A percentile compares a stretch with the other conserved stretches of the same genome.
Conservation (phyloP, 2,113 vertebrate species). For the Mobula birostris region DNA sequence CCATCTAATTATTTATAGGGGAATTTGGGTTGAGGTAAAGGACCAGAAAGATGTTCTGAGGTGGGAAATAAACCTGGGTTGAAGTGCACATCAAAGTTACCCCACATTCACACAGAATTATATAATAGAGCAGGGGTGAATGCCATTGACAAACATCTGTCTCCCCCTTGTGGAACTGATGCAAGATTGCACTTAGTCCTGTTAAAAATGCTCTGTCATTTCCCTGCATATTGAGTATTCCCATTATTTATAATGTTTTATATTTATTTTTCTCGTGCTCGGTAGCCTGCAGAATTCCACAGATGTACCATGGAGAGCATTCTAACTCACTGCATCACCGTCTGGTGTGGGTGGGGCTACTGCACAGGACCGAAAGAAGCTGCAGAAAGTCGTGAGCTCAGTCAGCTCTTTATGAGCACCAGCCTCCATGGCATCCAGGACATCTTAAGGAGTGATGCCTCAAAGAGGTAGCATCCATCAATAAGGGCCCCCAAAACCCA, state of each 20-base stretch:
- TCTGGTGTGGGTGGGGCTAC: no score
- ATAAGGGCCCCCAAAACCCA: no score
- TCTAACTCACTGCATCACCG: no score
- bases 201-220: not conserved
- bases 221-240: not conserved
- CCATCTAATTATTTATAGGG: not conserved
- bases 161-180: constrained; percentile 9
- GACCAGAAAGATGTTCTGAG: not conserved
- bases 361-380: no score
- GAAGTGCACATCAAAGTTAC: not conserved
- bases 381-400: no score
- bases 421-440: no score
- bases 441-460: no score
- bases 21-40: not conserved
- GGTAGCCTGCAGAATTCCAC: no score
- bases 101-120: not conserved
- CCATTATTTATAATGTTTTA: no score
- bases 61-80: not conserved
- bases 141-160: not conserved
- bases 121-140: not conserved
- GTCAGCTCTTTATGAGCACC: no score
- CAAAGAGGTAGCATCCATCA: no score
- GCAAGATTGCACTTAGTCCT: not conserved
- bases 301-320: no score
- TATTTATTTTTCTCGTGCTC: not conserved